Base-by-base conservation (phyloP, 2,888 invertebrate genomes). In the Drosophila siamana region DNA sequence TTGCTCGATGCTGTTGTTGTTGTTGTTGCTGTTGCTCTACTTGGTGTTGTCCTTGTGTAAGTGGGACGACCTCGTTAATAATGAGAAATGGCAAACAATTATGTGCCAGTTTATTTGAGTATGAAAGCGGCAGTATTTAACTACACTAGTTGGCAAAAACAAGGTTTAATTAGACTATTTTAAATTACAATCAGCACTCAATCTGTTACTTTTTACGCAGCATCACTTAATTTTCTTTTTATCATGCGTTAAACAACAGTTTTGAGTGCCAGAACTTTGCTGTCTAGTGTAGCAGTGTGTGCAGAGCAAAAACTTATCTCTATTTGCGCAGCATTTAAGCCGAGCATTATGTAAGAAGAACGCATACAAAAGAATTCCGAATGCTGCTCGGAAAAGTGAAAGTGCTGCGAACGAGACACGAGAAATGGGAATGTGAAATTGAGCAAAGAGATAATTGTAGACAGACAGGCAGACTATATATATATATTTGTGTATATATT, bases 51-150 rank as follows among this genome's bases (percentile, higher is more conserved):
- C 41, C 64, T 43, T 57, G 41, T 59, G 46, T 26, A 46, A 44
- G 40, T 52, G 64, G 60, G 19, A 5, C 36, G 51, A 26, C 30
- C 66, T 61, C 59, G 67, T 77, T 75, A 75, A 75, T 75, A 75
- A 77, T 75, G 77, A 77, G 75, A 67, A 75, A 72, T 77, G 73
- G 75, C 77, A 61, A 54, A 74, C 74, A 74, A 69, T 74, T 74
- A 69, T 55, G 60, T 50, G 62, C 13, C 62, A 59, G 57, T 71
- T 63, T 66, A 76, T 66, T 62, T 76, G 36, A 50, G 54, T 33
- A 52, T 28, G 44, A 33, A 22, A 38, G 52, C 44, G 33, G 44
- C 28, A 33, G 52, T 56, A 24, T 52, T 64, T 47, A 41, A 56
- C 60, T 56, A 74, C 46, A 57, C 56, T 55, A 44, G 24, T 1